A percentile compares a stretch with the other conserved stretches of the same genome.
These are phyloP conservation scores for Lepidurus couesii DNA, from an alignment of 1,140 invertebrate genomes.

Conservation along the genomic window DNA sequence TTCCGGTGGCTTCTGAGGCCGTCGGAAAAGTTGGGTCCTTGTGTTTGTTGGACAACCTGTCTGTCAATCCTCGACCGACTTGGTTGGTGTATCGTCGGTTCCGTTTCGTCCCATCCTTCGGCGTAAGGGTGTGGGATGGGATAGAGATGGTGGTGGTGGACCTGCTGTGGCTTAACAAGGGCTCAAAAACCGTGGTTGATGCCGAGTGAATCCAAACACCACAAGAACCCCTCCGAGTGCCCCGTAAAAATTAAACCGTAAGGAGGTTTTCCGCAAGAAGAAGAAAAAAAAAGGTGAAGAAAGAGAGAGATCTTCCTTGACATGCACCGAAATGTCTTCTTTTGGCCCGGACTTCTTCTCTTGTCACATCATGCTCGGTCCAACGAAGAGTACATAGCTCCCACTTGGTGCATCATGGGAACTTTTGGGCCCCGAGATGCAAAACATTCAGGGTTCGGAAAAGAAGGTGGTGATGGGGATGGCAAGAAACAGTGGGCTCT, in stretches of 20 bases:
- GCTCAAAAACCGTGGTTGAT: not conserved
- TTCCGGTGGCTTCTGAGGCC: conserved; percentile 20
- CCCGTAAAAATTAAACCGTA: conserved; percentile 15
- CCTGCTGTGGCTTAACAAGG: conserved; percentile 20
- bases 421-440: not conserved
- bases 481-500: not conserved
- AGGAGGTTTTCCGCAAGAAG: not conserved
- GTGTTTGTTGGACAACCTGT: conserved; percentile 18
- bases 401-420: not conserved
- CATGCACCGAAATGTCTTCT: not conserved
- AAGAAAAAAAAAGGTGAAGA: conserved; percentile 15
- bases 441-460: not conserved
- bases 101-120: too few species aligned
- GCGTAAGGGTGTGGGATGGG: too few species aligned
- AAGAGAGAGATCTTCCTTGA: not conserved
- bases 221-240: not conserved
- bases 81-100: not conserved
- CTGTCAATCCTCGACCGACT: not conserved
- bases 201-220: not conserved
- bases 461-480: conserved; percentile 1
- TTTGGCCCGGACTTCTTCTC: not conserved
- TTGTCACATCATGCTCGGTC: not conserved
- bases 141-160: not conserved
- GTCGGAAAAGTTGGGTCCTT: conserved; percentile 2
- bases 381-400: not conserved